These are phyloP conservation scores for Crotalus horridus DNA, from an alignment of 2,113 vertebrate species.

Conservation along the genomic window DNA sequence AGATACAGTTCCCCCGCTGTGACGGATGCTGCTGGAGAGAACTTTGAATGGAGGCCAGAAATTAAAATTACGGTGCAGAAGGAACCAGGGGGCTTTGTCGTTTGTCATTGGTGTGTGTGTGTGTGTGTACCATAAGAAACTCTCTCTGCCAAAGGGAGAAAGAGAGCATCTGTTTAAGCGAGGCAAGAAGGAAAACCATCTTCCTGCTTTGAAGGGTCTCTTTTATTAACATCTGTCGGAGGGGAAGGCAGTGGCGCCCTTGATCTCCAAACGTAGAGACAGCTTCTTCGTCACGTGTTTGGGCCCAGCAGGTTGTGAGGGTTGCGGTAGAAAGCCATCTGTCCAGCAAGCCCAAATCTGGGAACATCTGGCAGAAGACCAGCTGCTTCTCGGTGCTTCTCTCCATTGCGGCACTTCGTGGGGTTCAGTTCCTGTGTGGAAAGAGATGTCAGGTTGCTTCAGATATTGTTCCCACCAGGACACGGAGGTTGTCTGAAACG, in stretches of 20 bases:
- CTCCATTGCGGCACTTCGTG: neutral
- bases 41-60: slow-evolving; percentile 63
- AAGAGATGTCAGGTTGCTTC: neutral
- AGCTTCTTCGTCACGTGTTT: neutral
- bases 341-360: neutral
- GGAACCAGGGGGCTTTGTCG: slow-evolving; percentile 44
- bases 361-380: neutral
- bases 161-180: slow-evolving; percentile 14
- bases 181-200: slow-evolving; percentile 6
- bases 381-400: neutral
- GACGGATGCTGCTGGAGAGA: slow-evolving; percentile 66
- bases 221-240: too few relatives aligned
- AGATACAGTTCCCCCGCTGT: slow-evolving; percentile 70
- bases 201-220: neutral
- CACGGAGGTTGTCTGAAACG: neutral
- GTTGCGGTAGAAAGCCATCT: neutral
- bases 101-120: slow-evolving; percentile 48
- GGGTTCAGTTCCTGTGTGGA: neutral
- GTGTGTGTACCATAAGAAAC: slow-evolving; percentile 37
- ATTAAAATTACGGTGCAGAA: slow-evolving; percentile 66
- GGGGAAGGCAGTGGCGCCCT: neutral
- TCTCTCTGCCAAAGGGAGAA: slow-evolving; percentile 31
- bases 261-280: neutral
- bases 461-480: neutral
- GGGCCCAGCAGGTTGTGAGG: neutral